phyloP scores from a whole-genome alignment of 2,797 vertebrate genomes.

The Glyptemys insculpta region DNA sequence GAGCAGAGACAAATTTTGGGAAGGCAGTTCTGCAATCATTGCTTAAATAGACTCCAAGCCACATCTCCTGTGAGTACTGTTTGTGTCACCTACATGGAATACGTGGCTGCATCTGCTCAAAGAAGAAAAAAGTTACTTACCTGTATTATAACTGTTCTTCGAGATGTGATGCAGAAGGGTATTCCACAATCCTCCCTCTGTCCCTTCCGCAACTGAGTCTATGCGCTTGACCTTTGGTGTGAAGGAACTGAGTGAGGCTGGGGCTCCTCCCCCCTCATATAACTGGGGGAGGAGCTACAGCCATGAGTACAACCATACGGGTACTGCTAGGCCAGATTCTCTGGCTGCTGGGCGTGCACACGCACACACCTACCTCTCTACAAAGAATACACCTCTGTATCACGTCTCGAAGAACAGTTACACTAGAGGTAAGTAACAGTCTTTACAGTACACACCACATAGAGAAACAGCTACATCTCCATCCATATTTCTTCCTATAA shows the following conservation, averaged over 20 bases:
- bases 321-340: background rate
- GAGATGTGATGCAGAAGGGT: background rate
- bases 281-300: background rate
- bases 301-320: too few relatives aligned
- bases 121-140: background rate
- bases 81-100: background rate
- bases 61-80: too few relatives aligned
- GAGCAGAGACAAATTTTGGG: too few relatives aligned
- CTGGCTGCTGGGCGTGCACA: background rate
- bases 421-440: background rate
- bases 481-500: background rate
- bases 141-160: background rate
- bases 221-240: background rate
- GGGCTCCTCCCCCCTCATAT: too few relatives aligned
- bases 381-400: background rate
- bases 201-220: too few relatives aligned
- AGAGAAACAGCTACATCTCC: background rate
- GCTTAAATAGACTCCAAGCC: too few relatives aligned
- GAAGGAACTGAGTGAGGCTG: background rate
- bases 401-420: background rate
- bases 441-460: background rate
- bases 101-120: background rate
- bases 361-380: too few relatives aligned
- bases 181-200: too few relatives aligned
- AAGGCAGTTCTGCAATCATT: too few relatives aligned